A percentile compares a stretch with the other conserved stretches of the same genome.
Conservation (phyloP, 2,797 vertebrate species). For the Hydrophis major region DNA sequence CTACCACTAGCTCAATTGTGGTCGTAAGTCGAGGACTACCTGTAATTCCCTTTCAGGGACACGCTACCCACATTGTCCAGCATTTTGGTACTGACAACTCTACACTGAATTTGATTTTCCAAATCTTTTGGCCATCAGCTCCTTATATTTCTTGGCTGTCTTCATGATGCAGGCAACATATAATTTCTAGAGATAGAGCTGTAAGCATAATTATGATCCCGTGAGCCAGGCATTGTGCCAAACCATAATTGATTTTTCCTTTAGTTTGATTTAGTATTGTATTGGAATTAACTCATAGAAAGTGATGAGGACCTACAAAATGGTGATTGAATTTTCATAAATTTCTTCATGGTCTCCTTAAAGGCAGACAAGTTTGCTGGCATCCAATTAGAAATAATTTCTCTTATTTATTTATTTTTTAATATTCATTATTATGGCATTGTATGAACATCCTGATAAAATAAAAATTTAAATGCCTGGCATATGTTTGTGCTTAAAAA, state of each 20-base stretch:
- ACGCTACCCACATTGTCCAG: not conserved
- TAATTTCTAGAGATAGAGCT: not conserved
- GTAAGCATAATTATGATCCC: not conserved
- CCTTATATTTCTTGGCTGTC: not conserved
- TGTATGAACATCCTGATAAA: not conserved
- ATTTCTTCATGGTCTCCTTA: not conserved
- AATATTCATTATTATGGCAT: not conserved
- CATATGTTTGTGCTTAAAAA: conserved; percentile 8
- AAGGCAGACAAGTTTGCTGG: not conserved
- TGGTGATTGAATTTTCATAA: not conserved
- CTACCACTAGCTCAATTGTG: not conserved
- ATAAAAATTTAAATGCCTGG: not conserved
- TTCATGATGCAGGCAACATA: not conserved
- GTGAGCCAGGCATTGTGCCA: not conserved
- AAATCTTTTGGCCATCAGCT: not conserved
- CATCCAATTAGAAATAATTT: not conserved
- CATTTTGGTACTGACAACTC: not conserved
- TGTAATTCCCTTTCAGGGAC: not conserved
- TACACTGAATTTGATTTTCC: not conserved
- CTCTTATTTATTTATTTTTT: not conserved
- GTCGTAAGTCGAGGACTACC: not conserved
- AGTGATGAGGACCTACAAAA: not conserved
- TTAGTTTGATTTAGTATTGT: not conserved
- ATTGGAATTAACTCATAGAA: not conserved
- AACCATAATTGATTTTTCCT: not conserved